phyloP scores from a whole-genome alignment of 2,113 vertebrate genomes.

The Urocynchramus pylzowi region DNA sequence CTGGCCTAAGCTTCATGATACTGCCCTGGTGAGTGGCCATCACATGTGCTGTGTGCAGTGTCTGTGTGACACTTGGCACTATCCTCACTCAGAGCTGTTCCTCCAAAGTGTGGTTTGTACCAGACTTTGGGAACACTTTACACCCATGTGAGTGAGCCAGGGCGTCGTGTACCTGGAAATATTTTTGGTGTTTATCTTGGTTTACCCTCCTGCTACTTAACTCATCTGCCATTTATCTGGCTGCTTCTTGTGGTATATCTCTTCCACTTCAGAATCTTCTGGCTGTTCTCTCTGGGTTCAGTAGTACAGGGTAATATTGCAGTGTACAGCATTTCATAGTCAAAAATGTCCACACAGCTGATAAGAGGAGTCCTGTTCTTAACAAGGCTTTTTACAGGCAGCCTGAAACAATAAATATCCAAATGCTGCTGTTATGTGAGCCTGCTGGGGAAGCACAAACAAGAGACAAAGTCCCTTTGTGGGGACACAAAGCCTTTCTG shows the following conservation, averaged over 20 bases:
- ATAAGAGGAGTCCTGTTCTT: neutral
- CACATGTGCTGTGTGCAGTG: accelerated
- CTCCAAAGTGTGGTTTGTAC: neutral
- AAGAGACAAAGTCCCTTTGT: slow-evolving; percentile 11
- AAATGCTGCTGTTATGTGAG: neutral
- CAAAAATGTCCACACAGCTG: neutral
- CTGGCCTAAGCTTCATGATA: neutral
- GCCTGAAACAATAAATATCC: slow-evolving; percentile 18
- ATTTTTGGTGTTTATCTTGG: neutral
- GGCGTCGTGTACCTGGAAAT: neutral
- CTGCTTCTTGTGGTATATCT: neutral
- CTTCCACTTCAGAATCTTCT: neutral
- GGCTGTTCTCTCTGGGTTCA: neutral
- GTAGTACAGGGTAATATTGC: neutral
- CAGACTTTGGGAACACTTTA: neutral
- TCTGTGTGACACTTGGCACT: neutral
- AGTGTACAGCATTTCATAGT: neutral
- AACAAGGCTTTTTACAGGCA: neutral
- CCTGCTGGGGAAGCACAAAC: neutral
- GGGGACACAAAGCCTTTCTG: slow-evolving; percentile 31
- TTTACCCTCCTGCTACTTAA: neutral
- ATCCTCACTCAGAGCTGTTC: accelerated
- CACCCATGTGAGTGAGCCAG: neutral
- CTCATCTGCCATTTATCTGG: neutral
- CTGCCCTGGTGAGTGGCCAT: neutral